phyloP scores from a whole-genome alignment of 2,888 invertebrate species.

The Oscheius sp. region DNA sequence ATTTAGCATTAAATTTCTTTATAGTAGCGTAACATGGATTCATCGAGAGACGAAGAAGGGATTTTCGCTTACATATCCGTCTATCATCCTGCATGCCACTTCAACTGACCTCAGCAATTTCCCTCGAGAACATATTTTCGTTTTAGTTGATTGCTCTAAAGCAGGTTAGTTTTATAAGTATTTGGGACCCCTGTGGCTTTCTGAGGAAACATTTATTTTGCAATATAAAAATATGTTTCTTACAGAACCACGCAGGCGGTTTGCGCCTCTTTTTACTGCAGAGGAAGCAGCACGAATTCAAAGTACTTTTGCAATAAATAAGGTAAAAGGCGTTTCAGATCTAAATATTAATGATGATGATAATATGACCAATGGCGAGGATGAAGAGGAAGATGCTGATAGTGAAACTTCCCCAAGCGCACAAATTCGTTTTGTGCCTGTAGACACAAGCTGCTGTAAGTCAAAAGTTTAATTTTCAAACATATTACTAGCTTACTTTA shows the following conservation, averaged over 20 bases:
- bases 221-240: conserved; percentile 14
- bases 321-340: no score
- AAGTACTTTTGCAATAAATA: conserved; percentile 36
- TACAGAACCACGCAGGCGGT: conserved; percentile 41
- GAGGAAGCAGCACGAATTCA: conserved; percentile 42
- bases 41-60: conserved; percentile 71
- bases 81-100: conserved; percentile 82
- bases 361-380: no score
- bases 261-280: conserved; percentile 42
- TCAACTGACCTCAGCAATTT: conserved; percentile 78
- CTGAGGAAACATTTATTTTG: conserved; percentile 18
- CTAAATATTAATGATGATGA: conserved; percentile 43
- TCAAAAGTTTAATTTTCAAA: background rate
- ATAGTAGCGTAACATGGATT: conserved; percentile 48
- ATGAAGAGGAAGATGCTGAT: conserved; percentile 47
- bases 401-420: conserved; percentile 44
- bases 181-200: conserved; percentile 1
- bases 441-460: conserved; percentile 52
- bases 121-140: conserved; percentile 79
- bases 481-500: conserved; percentile 50
- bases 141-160: conserved; percentile 78
- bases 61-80: conserved; percentile 80
- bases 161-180: conserved; percentile 37
- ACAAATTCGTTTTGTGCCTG: conserved; percentile 58
- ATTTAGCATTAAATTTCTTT: conserved; percentile 4